Evolutionary conservation across 2,888 invertebrate genomes (phyloP).

Genomic region (Leptopilina syphax): DNA sequence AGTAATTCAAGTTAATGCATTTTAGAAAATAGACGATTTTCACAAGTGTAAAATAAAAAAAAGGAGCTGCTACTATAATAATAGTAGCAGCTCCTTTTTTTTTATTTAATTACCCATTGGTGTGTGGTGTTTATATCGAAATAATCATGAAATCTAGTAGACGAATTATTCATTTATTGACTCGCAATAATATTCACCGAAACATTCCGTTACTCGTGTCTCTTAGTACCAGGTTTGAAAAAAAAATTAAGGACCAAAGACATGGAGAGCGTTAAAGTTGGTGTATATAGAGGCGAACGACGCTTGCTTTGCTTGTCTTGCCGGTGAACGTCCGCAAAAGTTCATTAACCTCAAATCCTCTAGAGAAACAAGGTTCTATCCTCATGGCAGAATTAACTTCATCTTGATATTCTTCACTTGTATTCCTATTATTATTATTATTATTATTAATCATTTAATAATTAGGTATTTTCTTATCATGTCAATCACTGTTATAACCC

Average conservation of each 20-base stretch:
- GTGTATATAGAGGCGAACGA: slow-evolving; percentile 56
- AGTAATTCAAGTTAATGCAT: too few species aligned
- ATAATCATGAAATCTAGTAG: background rate
- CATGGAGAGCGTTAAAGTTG: slow-evolving; percentile 17
- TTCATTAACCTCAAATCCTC: slow-evolving; percentile 68
- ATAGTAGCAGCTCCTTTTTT: too few species aligned
- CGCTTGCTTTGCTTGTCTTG: slow-evolving; percentile 51
- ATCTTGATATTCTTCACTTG: background rate
- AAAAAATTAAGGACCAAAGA: slow-evolving; percentile 31
- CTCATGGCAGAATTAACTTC: background rate
- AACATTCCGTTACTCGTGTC: slow-evolving; percentile 27
- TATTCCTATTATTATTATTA: background rate
- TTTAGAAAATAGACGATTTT: too few species aligned
- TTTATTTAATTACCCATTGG: too few species aligned
- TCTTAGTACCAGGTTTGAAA: slow-evolving; percentile 20
- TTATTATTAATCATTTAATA: background rate
- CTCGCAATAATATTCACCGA: background rate
- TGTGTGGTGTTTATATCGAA: background rate
- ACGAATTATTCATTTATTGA: slow-evolving; percentile 15
- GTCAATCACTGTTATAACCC: background rate
- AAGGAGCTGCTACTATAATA: too few species aligned
- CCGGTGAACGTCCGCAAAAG: slow-evolving; percentile 75
- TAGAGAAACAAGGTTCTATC: slow-evolving; percentile 45
- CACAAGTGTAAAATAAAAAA: too few species aligned
- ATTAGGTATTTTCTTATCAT: background rate